These are phyloP conservation scores for Agrilus mali DNA, from an alignment of 2,888 invertebrate genomes.

Conservation along the genomic window DNA sequence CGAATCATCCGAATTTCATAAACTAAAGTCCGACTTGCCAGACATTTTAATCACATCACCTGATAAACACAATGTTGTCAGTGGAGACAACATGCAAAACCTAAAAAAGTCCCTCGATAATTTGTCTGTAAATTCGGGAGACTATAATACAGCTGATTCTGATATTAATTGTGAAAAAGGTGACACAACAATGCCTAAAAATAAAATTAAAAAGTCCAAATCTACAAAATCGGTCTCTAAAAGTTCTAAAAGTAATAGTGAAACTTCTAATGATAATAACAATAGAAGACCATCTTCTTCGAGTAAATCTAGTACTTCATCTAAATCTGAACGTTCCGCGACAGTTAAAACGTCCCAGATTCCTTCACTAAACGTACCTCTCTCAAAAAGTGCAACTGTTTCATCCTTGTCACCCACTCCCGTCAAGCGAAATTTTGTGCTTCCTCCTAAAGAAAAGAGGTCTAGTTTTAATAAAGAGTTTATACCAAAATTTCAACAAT, in stretches of 20 bases:
- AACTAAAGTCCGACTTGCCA: slow-evolving; percentile 14
- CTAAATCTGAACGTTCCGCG: too few species aligned
- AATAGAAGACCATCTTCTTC: too few species aligned
- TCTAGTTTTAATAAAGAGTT: slow-evolving; percentile 29
- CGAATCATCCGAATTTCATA: slow-evolving; percentile 2
- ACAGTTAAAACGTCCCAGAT: too few species aligned
- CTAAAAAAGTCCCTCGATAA: slow-evolving; percentile 25
- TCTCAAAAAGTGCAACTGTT: slow-evolving; percentile 21
- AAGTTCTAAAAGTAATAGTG: too few species aligned
- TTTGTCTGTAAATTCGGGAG: slow-evolving; percentile 23
- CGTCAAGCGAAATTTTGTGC: slow-evolving; percentile 24
- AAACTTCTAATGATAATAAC: too few species aligned
- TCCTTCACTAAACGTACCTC: slow-evolving; percentile 1
- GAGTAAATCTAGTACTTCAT: too few species aligned
- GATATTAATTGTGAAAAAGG: slow-evolving; percentile 17
- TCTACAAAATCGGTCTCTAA: not conserved
- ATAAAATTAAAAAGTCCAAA: slow-evolving; percentile 9
- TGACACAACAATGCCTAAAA: not conserved
- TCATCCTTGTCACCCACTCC: slow-evolving; percentile 13
- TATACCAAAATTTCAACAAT: slow-evolving; percentile 22
- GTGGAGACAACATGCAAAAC: slow-evolving; percentile 3
- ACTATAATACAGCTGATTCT: slow-evolving; percentile 31
- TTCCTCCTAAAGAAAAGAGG: slow-evolving; percentile 24
- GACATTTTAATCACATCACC: slow-evolving; percentile 16
- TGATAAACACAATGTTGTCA: slow-evolving; percentile 22